Conservation (phyloP, 2,888 invertebrate species). For the Andrena flavipes region DNA sequence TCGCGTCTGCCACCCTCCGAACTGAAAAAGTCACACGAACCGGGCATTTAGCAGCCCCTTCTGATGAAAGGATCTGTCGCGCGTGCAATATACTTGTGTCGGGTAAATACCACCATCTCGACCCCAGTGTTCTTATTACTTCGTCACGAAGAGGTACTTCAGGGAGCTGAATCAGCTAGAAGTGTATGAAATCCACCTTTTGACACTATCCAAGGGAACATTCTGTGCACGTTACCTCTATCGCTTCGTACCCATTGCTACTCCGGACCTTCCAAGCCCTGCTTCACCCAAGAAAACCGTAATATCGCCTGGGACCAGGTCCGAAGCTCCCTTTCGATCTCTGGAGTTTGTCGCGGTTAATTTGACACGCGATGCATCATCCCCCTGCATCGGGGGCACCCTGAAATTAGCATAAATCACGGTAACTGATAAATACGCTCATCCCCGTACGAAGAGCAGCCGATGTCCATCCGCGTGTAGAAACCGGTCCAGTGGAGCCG, state of each 20-base stretch:
- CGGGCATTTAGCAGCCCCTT: conserved; percentile 45
- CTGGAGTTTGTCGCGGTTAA: conserved; percentile 8
- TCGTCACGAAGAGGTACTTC: background rate
- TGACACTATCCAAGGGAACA: background rate
- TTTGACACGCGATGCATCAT: conserved; percentile 29
- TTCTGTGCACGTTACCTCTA: too few species aligned
- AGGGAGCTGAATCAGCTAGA: background rate
- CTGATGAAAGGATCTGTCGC: conserved; percentile 26
- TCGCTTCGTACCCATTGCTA: too few species aligned
- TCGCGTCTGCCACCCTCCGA: conserved; percentile 22
- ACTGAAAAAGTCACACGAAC: conserved; percentile 35
- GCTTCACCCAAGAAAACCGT: background rate
- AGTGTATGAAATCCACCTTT: background rate
- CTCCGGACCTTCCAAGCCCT: background rate
- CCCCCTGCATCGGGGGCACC: background rate
- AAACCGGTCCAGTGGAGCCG: conserved; percentile 65
- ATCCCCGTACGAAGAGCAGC: conserved; percentile 17
- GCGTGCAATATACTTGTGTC: conserved; percentile 16
- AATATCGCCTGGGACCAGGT: background rate
- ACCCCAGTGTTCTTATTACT: background rate
- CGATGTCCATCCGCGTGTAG: conserved; percentile 9
- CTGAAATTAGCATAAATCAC: conserved; percentile 49
- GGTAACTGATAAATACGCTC: conserved; percentile 40
- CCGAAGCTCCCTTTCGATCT: background rate
- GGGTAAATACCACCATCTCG: conserved; percentile 26